Base-by-base conservation (phyloP, 2,797 vertebrate species). In the Chanos chanos region DNA sequence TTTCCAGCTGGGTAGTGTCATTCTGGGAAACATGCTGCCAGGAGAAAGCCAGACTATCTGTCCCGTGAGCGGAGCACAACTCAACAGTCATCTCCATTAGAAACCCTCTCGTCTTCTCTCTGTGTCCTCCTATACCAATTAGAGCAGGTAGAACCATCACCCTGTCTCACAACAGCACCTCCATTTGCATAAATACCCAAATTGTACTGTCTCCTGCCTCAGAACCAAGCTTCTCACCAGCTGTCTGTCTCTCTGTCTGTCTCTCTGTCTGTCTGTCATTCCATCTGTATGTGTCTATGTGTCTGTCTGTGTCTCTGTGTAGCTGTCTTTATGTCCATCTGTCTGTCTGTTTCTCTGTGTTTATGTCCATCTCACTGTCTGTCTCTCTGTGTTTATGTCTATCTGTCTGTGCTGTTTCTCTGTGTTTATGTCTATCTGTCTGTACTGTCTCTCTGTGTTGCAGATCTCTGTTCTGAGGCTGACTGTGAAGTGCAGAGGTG, bases 11-110 rank as follows among this genome's bases (percentile, higher is more conserved):
- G n/a, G n/a, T n/a, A n/a, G n/a, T n/a, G n/a, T n/a, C n/a, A n/a
- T n/a, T n/a, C n/a, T n/a, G n/a, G n/a, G n/a, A n/a, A n/a, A n/a
- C n/a, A n/a, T n/a, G n/a, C n/a, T 40, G 39, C 66, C 28, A 73
- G 70, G 70, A 64, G 34, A 75, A 77, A 59, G 75, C 70, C 72
- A 69, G 65, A 48, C 31, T 65, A 77, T 79, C 76, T 58, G 68
- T 51, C 52, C 49, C 48, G 62, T 71, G 57, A 48, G 27, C 28
- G 48, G 63, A 61, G 31, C 78, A 72, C 76, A 74, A 48, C 72
- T 73, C 36, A 56, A 64, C 66, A 64, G 77, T 52, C 31, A 2
- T 34, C 53, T 31, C 62, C 34, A 54, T 48, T 25, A 75, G 73
- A 56, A 66, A 47, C 51, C 45, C 1, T 25, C 33, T 2, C 10